phyloP scores from a whole-genome alignment of 2,797 vertebrate genomes.

The Cyprinodon diabolis region DNA sequence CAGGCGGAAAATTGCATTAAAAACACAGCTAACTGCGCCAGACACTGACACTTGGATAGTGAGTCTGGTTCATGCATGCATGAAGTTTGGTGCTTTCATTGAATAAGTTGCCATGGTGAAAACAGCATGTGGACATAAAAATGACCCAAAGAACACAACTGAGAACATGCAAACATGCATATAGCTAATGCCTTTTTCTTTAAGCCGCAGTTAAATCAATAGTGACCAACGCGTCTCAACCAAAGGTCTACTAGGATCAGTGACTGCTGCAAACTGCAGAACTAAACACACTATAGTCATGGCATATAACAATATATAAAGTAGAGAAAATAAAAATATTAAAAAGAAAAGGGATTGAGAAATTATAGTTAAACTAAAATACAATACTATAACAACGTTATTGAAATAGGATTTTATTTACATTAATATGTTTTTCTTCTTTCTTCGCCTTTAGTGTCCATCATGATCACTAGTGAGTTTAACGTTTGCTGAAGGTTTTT shows the following conservation, averaged over 20 bases:
- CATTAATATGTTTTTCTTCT: no score
- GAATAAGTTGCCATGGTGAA: background rate
- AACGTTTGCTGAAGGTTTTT: no score
- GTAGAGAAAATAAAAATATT: background rate
- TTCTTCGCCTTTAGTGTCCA: background rate
- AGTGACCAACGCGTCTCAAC: background rate
- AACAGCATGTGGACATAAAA: background rate
- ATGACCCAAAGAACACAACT: background rate
- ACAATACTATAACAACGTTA: no score
- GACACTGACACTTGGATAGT: conserved; percentile 23
- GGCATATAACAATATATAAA: background rate
- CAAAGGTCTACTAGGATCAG: background rate
- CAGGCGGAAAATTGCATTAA: conserved; percentile 76
- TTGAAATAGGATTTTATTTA: no score
- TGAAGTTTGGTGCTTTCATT: background rate
- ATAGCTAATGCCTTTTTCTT: background rate
- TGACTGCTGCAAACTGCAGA: background rate
- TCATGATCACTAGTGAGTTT: background rate
- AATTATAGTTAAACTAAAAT: no score
- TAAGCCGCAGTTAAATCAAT: background rate
- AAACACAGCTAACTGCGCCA: conserved; percentile 54
- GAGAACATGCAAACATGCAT: background rate
- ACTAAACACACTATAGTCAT: background rate
- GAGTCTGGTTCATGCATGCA: background rate
- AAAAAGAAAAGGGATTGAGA: background rate